phyloP scores from a whole-genome alignment of 2,113 vertebrate species.

The Seriola quinqueradiata region DNA sequence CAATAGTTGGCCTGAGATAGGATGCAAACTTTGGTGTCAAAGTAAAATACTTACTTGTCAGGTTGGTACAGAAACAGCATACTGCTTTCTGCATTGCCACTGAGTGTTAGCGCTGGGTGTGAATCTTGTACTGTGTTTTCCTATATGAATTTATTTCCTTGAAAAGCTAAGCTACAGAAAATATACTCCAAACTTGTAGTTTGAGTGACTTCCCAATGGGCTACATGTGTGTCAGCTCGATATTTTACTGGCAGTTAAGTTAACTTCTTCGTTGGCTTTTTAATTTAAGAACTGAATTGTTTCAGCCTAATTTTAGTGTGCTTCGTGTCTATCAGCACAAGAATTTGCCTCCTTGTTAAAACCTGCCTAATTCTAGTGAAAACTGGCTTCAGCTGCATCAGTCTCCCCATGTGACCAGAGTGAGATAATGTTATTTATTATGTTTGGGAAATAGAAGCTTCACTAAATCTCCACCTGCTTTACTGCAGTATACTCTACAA shows the following conservation, averaged over 20 bases:
- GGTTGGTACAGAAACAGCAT: background rate
- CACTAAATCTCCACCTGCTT: constrained; percentile 39
- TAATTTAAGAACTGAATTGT: background rate
- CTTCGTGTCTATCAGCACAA: background rate
- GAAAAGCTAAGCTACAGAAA: background rate
- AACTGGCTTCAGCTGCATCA: constrained; percentile 10
- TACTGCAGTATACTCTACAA: constrained; percentile 22
- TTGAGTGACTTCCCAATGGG: background rate
- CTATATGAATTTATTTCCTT: constrained; percentile 25
- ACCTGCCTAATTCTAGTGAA: background rate
- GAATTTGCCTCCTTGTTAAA: constrained; percentile 8
- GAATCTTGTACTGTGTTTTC: constrained; percentile 14
- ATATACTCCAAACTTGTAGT: background rate
- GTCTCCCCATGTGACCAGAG: constrained; percentile 7
- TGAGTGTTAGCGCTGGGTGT: background rate
- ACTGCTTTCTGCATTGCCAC: background rate
- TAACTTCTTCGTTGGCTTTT: background rate
- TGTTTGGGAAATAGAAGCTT: background rate
- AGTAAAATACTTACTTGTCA: background rate
- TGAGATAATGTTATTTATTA: constrained; percentile 29
- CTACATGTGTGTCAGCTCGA: background rate
- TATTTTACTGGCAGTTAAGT: background rate
- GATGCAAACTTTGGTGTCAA: constrained; percentile 7
- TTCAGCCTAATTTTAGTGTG: background rate
- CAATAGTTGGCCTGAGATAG: background rate